phyloP scores from a whole-genome alignment of 2,113 vertebrate genomes.

The Eolophus roseicapilla region DNA sequence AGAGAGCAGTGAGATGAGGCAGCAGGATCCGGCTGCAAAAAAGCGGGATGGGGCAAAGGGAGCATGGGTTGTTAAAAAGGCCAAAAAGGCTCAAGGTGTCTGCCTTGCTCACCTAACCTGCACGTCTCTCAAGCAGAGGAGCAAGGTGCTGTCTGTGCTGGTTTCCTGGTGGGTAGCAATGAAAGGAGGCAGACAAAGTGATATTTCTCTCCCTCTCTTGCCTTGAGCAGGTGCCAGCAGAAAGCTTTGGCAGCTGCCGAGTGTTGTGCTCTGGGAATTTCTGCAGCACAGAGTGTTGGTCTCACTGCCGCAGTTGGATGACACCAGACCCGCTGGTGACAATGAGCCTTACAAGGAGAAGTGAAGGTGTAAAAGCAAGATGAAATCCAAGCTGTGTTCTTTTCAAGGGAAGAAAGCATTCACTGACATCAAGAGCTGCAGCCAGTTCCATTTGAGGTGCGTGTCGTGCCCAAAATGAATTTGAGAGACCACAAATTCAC shows the following conservation, averaged over 20 bases:
- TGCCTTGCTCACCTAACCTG: not conserved
- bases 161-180: conserved; percentile 44
- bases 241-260: conserved; percentile 51
- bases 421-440: conserved; percentile 31
- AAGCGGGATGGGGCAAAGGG: not conserved
- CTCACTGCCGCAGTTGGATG: conserved; percentile 61
- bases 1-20: not conserved
- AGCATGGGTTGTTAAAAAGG: not conserved
- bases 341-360: conserved; percentile 65
- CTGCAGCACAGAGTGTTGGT: conserved; percentile 55
- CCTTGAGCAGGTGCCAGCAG: conserved; percentile 58
- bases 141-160: not conserved
- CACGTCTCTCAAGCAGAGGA: not conserved
- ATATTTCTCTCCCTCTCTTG: conserved; percentile 16
- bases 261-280: conserved; percentile 60
- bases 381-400: conserved; percentile 59
- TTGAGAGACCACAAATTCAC: conserved; percentile 48
- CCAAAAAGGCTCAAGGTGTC: not conserved
- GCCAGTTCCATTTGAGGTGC: conserved; percentile 29
- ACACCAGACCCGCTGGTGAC: conserved; percentile 43
- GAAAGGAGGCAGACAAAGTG: conserved; percentile 37
- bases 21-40: not conserved
- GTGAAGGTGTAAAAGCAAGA: conserved; percentile 65
- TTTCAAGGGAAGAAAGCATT: conserved; percentile 53
- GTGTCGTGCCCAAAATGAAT: conserved; percentile 15